Evolutionary conservation across 2,888 invertebrate genomes (phyloP).

Genomic region (Lepidonotus clava): DNA sequence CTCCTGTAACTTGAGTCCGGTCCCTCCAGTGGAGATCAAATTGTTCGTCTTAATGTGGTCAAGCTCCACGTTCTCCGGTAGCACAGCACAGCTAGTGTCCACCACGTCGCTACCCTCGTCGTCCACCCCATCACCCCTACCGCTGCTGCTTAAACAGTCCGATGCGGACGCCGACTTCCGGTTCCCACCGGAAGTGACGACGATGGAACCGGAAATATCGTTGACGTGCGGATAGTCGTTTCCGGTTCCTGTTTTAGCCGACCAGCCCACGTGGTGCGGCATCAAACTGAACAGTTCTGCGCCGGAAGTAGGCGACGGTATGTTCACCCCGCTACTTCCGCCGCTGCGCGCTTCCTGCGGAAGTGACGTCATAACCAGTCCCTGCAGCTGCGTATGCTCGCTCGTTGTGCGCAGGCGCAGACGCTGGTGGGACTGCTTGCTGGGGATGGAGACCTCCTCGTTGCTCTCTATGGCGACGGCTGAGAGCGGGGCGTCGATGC

Average conservation of each 20-base stretch:
- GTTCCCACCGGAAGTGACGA: too few species aligned
- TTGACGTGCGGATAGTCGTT: background rate
- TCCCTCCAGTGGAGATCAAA: background rate
- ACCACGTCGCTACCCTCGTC: background rate
- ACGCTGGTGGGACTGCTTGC: background rate
- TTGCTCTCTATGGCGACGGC: conserved; percentile 85
- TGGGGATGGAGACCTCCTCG: conserved; percentile 58
- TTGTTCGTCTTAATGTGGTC: background rate
- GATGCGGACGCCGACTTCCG: too few species aligned
- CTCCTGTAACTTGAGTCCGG: too few species aligned
- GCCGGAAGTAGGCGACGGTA: conserved; percentile 8
- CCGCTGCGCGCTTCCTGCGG: background rate
- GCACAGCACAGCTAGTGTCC: background rate
- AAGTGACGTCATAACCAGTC: background rate
- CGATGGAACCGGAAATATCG: background rate
- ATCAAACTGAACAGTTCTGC: conserved; percentile 39
- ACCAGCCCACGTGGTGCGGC: conserved; percentile 14
- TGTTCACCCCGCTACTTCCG: background rate
- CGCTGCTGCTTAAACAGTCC: too few species aligned
- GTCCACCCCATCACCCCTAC: background rate
- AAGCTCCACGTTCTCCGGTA: background rate
- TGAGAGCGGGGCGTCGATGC: conserved; percentile 87
- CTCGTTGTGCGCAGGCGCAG: conserved; percentile 9
- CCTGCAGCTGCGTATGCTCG: conserved; percentile 21
- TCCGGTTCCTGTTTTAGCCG: background rate